Conservation (phyloP, 23 tunicate species). For the Styela plicata region DNA sequence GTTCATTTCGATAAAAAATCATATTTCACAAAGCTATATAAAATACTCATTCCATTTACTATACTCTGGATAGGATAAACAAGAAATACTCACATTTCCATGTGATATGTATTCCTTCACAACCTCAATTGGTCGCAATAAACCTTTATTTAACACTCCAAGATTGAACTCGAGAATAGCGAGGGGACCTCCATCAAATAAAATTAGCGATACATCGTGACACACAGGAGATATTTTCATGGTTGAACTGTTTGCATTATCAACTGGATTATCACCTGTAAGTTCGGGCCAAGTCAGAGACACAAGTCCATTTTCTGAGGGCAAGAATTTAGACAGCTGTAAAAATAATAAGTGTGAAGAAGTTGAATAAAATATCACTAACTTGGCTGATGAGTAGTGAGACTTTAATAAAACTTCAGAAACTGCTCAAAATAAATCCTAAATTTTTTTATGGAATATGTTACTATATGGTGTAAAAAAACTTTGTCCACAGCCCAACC, state of each 20-base stretch:
- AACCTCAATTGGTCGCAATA: conserved; percentile 25
- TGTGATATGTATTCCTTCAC: conserved; percentile 33
- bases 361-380: too few relatives aligned
- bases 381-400: too few relatives aligned
- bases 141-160: conserved; percentile 40
- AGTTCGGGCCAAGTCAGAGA: conserved; percentile 12
- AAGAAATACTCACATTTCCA: conserved; percentile 38
- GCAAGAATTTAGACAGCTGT: conserved; percentile 57
- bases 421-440: too few relatives aligned
- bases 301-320: conserved; percentile 71
- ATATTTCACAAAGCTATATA: too few relatives aligned
- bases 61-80: not conserved
- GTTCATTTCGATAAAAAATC: too few relatives aligned
- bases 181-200: conserved; percentile 84
- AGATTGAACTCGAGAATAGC: conserved; percentile 38
- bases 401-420: too few relatives aligned
- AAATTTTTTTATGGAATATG: too few relatives aligned
- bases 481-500: not conserved
- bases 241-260: not conserved
- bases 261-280: not conserved
- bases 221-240: not conserved
- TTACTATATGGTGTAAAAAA: too few relatives aligned
- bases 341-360: too few relatives aligned
- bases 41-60: too few relatives aligned
- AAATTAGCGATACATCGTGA: conserved; percentile 14